phyloP scores from a whole-genome alignment of 2,888 invertebrate species.

The Temnothorax rugatulus region DNA sequence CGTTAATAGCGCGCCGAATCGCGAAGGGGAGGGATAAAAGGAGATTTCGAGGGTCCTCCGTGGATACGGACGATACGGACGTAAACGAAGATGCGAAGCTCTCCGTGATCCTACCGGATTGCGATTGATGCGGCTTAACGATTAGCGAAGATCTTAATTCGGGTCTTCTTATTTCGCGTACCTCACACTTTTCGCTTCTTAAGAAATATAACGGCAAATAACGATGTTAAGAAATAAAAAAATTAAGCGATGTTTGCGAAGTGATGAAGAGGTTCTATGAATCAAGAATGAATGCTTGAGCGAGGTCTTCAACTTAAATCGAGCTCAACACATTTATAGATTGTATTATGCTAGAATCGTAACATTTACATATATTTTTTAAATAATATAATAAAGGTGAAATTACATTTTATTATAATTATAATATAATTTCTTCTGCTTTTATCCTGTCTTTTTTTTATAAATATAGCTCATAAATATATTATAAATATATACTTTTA shows the following conservation, averaged over 20 bases:
- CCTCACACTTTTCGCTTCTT: not conserved
- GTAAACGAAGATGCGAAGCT: not conserved
- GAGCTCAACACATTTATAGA: not conserved
- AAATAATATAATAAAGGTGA: not conserved
- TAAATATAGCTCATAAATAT: not conserved
- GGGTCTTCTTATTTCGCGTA: not conserved
- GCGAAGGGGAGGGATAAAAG: constrained; percentile 36
- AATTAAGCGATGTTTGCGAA: not conserved
- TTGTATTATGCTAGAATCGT: not conserved
- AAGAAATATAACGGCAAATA: not conserved
- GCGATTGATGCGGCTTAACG: constrained; percentile 10
- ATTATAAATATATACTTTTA: not conserved
- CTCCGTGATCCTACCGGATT: not conserved
- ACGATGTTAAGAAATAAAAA: not conserved
- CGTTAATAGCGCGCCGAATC: constrained; percentile 47
- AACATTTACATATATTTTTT: not conserved
- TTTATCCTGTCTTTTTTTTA: not conserved
- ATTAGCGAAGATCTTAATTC: constrained; percentile 22
- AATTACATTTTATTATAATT: constrained; percentile 2
- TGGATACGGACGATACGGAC: constrained; percentile 35
- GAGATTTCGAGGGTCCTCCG: constrained; percentile 30
- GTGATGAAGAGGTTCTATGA: no score
- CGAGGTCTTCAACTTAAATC: not conserved
- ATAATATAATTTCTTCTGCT: not conserved
- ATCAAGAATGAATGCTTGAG: not conserved